Conservation (phyloP, 1,140 invertebrate genomes). For the Reticulitermes speratus region DNA sequence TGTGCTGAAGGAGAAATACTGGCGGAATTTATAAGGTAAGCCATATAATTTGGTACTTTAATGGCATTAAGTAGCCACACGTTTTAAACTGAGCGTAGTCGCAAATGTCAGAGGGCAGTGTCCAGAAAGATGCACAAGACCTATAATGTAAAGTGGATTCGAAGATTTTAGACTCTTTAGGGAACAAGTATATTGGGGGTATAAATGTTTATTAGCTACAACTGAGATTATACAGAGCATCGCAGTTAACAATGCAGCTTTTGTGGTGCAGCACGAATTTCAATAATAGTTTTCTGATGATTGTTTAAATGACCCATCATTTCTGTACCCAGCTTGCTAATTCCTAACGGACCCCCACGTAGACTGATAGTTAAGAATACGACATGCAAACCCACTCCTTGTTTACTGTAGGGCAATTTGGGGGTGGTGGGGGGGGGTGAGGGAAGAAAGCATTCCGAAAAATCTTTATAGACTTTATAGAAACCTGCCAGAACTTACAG, state of each 20-base stretch:
- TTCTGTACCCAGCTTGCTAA: not conserved
- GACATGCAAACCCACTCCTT: not conserved
- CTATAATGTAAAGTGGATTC: not conserved
- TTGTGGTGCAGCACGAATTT: not conserved
- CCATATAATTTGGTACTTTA: not conserved
- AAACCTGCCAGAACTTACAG: not conserved
- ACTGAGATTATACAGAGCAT: not conserved
- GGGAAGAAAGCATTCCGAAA: not conserved
- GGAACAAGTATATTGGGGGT: not conserved
- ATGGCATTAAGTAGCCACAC: not conserved
- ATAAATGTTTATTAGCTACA: slow-evolving; percentile 14
- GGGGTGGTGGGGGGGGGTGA: not conserved
- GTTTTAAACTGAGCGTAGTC: not conserved
- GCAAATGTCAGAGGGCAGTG: not conserved
- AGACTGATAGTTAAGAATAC: not conserved
- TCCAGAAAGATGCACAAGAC: not conserved
- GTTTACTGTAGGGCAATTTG: not conserved
- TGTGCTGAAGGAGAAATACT: not conserved
- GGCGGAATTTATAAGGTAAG: not conserved
- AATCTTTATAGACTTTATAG: not conserved
- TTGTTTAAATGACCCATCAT: not conserved
- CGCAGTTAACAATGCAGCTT: not conserved
- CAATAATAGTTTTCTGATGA: not conserved
- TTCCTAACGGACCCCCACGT: not conserved
- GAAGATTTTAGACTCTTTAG: not conserved